These are phyloP conservation scores for Vulpes lagopus DNA, from an alignment of 2,113 vertebrate genomes.

Conservation along the genomic window DNA sequence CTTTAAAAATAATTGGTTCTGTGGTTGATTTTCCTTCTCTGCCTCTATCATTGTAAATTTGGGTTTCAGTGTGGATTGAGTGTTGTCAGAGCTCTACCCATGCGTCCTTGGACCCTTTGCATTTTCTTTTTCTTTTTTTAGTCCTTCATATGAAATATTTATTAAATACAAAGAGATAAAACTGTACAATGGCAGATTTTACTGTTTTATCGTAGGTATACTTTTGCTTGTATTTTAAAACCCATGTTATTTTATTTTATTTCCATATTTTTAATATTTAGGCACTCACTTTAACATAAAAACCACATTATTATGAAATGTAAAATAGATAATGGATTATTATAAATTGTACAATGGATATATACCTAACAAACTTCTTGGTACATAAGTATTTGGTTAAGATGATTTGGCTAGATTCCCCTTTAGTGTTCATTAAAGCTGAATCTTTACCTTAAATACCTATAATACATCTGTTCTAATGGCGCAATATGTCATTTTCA, in stretches of 20 bases:
- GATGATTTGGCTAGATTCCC: neutral
- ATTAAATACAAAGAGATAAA: neutral
- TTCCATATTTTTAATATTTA: constrained; percentile 1
- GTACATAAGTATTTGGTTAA: neutral
- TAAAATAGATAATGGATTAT: neutral
- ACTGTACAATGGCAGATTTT: too few species aligned
- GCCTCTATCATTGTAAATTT: neutral
- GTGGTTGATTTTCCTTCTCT: neutral
- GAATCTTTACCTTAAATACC: neutral
- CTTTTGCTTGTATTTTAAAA: neutral
- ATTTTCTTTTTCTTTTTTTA: neutral
- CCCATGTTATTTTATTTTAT: neutral
- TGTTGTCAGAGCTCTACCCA: neutral
- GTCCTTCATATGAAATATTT: neutral
- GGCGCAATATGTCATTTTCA: neutral
- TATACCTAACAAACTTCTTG: neutral
- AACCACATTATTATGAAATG: neutral
- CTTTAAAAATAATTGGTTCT: neutral
- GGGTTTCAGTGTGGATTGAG: neutral
- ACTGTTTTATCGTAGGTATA: neutral
- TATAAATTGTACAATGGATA: neutral
- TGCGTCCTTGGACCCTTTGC: too few species aligned
- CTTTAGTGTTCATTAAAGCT: neutral
- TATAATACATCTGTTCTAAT: neutral
- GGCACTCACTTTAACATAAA: neutral